Evolutionary conservation across 2,888 invertebrate genomes (phyloP), one percentile per base, ranked within the genome.

Genomic region (Aplocera efformata): DNA sequence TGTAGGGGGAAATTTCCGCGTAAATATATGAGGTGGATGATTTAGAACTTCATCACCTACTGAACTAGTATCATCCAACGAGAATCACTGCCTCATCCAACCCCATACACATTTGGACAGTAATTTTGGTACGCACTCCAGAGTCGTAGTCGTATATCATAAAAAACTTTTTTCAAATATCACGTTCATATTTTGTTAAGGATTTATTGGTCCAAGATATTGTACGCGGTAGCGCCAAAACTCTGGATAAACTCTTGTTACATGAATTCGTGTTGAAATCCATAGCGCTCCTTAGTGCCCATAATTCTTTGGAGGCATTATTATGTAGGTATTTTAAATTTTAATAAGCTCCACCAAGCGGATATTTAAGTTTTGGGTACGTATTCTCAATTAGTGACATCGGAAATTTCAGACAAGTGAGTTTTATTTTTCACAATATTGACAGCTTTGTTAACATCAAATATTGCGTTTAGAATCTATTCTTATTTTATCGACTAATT

Each of bases 171-270:
- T 42, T 36, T 42, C 52, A 48, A 51, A 65, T 55, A 60, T 53
- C 56, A 58, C 56, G 65, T 60, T 54, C 60, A 60, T 66, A 60
- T 65, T 58, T 65, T 56, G 55, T 53, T 59, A 41, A 53, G 57
- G 68, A 70, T 70, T 67, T 70, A 69, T 65, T 52, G 63, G 55
- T 56, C 57, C 41, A 56, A 58, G 62, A 64, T 66, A 67, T 67
- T 62, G 56, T 58, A 17, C 13, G 52, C 50, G 52, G 31, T 25
- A 22, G 31, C 38, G 40, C 50, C 49, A 30, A 52, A 55, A 53
- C 44, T 42, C 36, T 35, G 51, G 54, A 56, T 60, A 54, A 58
- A 56, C 44, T 46, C 25, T 26, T 31, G 37, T 24, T 45, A 28
- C 10, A 30, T 34, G 41, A 28, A 35, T 40, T 48, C 43, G 39